phyloP scores from a whole-genome alignment of 2,113 vertebrate species.

The Calcarius ornatus region DNA sequence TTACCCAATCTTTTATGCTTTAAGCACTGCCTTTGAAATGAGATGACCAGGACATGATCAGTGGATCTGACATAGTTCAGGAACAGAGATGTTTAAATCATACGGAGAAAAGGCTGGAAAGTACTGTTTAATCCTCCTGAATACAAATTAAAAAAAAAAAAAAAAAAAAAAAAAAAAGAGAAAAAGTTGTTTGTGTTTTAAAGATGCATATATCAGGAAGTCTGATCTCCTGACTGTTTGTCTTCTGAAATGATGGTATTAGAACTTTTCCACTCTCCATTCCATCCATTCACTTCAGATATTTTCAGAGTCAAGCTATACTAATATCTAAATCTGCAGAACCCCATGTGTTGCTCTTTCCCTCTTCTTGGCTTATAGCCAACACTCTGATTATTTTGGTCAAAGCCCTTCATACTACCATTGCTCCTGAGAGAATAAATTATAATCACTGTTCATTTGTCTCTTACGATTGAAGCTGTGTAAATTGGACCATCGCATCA shows the following conservation, averaged over 20 bases:
- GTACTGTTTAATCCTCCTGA: not conserved
- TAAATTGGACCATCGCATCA: conserved; percentile 5
- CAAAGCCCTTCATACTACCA: conserved; percentile 1
- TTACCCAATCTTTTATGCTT: not conserved
- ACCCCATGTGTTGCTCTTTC: not conserved
- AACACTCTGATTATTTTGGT: conserved; percentile 24
- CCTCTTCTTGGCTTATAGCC: conserved; percentile 3
- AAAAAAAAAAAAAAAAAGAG: not conserved
- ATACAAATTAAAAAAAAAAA: not conserved
- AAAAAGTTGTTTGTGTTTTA: not conserved
- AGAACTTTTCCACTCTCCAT: not conserved
- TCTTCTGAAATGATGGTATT: not conserved
- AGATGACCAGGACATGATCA: not conserved
- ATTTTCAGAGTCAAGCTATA: not conserved
- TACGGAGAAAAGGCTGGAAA: not conserved
- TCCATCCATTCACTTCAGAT: not conserved
- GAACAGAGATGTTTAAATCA: not conserved
- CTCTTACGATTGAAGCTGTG: not conserved
- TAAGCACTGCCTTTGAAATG: not conserved
- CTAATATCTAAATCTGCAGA: not conserved
- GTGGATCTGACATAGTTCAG: not conserved
- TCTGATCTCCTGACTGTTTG: not conserved
- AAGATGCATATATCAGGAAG: not conserved
- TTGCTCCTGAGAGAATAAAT: conserved; percentile 34
- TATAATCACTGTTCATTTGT: conserved; percentile 29